Base-by-base conservation (phyloP, 2,888 invertebrate species). In the Amphimallon solstitiale region DNA sequence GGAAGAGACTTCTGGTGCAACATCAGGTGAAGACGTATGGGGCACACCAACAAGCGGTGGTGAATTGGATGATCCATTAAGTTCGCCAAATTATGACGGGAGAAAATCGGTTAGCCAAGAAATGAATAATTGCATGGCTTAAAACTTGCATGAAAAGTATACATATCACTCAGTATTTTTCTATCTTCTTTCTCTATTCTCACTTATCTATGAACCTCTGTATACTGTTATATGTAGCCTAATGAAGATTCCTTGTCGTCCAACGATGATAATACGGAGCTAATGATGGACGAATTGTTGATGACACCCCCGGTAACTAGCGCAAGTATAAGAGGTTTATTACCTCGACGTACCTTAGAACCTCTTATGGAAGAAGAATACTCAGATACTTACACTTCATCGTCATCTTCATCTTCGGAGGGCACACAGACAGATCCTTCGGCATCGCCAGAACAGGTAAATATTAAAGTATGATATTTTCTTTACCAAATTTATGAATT, bases 21-120 rank as follows among this genome's bases (percentile, higher is more conserved):
- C 90, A 0, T 93, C 93, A 2, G 93, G 93, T 0, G 93, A 94
- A 80, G 94, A 94, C 76, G 90, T 93, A 19, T 94, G 94, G 94
- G 94, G 94, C 0, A 94, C 94, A 0, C 94, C 94, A 2, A 94
- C 93, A 0, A 93, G 93, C 72, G 93, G 93, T 2, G 93, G 93
- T 17, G 88, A 93, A 38, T 89, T 92, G 71, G 93, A 93, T 73
- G 92, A 93, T 70, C 83, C 84, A 64, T 76, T 85, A 17, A 80
- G 80, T 69, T 84, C 89, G 7, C 89, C 86, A 2, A 86, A 89
- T 77, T 90, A 89, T 34, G 91, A 91, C 68, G 87, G 86, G 76
- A 89, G 89, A 70, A 76, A 78, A 70, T 81, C 81, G 78, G 81
- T 81, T 72, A 76, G 77, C 21, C 10, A 17, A 6, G 19, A 54